A percentile compares a stretch with the other conserved stretches of the same genome.
Conservation (phyloP, 2,888 invertebrate genomes). For the Platypus cylindrus region DNA sequence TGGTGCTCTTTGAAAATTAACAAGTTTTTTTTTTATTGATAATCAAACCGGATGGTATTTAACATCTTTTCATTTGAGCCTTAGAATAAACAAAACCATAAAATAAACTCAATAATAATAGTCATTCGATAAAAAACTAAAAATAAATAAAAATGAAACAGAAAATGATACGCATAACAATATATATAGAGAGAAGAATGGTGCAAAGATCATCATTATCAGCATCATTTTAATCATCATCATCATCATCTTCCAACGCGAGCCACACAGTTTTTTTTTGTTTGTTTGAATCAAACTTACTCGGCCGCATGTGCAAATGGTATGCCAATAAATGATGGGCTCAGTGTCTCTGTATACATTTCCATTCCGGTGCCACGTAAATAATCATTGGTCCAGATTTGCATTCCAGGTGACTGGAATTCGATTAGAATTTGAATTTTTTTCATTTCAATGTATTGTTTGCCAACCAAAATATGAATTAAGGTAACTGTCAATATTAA, state of each 20-base stretch:
- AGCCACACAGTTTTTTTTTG: constrained; percentile 3
- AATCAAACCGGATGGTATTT: constrained; percentile 15
- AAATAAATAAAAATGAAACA: no score
- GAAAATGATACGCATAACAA: no score
- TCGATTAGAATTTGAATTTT: constrained; percentile 1
- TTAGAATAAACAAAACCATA: background rate
- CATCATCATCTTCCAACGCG: constrained; percentile 7
- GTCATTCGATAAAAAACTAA: no score
- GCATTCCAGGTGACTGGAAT: constrained; percentile 85
- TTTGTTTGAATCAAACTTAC: constrained; percentile 69
- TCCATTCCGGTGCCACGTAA: constrained; percentile 99
- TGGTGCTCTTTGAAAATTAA: no score
- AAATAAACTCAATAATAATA: background rate
- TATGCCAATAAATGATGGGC: constrained; percentile 96
- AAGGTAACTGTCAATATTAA: no score
- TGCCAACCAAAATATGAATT: no score
- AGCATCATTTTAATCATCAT: no score
- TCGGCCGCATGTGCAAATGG: constrained; percentile 96
- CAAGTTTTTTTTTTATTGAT: no score
- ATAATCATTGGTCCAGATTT: constrained; percentile 99
- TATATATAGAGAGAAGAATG: no score
- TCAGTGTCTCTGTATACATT: constrained; percentile 99
- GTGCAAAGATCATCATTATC: no score
- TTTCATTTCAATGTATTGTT: no score
- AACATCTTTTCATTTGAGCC: constrained; percentile 10